Base-by-base conservation (phyloP, 1,140 invertebrate species). In the Bactericera cockerelli region DNA sequence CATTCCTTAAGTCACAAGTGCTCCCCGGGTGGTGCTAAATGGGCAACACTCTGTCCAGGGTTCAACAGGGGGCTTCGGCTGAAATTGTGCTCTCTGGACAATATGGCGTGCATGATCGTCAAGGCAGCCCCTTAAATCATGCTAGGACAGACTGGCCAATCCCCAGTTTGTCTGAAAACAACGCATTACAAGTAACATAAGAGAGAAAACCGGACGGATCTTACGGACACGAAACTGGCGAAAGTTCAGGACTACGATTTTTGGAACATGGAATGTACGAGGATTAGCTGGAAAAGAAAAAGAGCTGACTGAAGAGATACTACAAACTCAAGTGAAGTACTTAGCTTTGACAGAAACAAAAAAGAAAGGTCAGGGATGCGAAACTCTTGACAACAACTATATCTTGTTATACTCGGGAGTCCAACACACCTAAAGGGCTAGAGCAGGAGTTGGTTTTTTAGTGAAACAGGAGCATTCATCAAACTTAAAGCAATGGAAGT, bases 311-410 rank as follows among this genome's bases (percentile, higher is more conserved):
- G 19, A 60, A 16, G 58, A 62, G 53, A 39, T 62, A 26, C 55
- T 42, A 28, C 13, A 33, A 2, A 21, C 54, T 2, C 56, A 60
- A 39, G 58, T 59, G 14, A 26, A 49, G 22, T 60, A 39, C 31
- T n/a, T 62, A 22, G 61, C 31, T 25, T 21, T 62, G 21, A 62
- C 61, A 2, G 61, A 62, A 57, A 62, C 58, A 22, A 62, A 62
- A 38, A 60, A 62, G 33, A 62, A 60, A 39, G 61, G 61, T 10
- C 49, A 60, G 26, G 61, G 61, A 13, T 56, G 58, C 38, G 36
- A 56, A 33, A 14, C 22, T 10, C 31, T 62, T 1, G 26, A 60
- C 4, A 55, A 56, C 36, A 58, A 54, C 3, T 59, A 13, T 39
- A 26, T 56, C 14, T 36, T 60, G 16, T 42, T 62, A 1, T 62